phyloP scores from a whole-genome alignment of 2,113 vertebrate species.

The Lampris incognitus region DNA sequence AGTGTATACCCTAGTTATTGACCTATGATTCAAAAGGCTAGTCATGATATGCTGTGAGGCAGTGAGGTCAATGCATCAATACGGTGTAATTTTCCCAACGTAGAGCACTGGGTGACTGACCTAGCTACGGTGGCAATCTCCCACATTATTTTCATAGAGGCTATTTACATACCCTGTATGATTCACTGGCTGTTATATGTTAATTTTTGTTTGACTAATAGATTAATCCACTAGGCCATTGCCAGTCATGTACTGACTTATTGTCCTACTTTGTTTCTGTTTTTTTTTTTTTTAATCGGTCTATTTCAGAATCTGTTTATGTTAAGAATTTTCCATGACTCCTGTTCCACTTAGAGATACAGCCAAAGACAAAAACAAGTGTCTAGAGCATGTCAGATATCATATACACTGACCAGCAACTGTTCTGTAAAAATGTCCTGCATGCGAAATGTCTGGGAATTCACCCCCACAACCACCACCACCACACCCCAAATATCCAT shows the following conservation, averaged over 20 bases:
- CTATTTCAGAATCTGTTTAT: neutral
- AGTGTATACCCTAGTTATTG: neutral
- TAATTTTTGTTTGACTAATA: neutral
- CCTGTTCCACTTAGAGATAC: neutral
- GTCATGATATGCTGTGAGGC: too few species aligned
- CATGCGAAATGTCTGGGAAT: neutral
- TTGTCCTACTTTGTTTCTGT: neutral
- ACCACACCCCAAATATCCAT: too few species aligned
- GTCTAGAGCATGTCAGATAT: neutral
- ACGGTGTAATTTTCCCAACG: neutral
- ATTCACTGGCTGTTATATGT: slow-evolving; percentile 19
- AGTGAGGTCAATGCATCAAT: neutral
- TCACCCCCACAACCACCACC: too few species aligned
- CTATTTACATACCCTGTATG: slow-evolving; percentile 4
- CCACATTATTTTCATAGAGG: neutral
- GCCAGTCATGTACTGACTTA: neutral
- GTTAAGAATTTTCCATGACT: neutral
- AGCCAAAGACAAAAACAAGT: neutral
- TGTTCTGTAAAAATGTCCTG: neutral
- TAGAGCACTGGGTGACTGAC: neutral
- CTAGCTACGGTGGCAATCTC: neutral
- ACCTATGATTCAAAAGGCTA: neutral
- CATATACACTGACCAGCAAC: neutral
- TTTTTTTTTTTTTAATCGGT: neutral
- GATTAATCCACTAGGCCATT: neutral